Conservation (phyloP, 1,140 invertebrate genomes). For the Chironomus tepperi region DNA sequence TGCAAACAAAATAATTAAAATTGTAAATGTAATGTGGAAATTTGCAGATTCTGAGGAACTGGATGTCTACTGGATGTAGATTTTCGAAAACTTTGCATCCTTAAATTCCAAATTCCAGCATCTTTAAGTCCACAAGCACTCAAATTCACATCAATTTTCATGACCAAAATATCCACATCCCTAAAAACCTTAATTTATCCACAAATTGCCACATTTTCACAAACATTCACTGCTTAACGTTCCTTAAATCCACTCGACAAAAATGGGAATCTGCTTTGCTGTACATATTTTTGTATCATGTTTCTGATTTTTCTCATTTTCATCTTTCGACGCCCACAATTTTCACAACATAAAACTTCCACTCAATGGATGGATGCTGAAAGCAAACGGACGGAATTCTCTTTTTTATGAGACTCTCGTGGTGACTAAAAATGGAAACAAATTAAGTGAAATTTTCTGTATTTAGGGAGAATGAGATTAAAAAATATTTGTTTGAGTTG, state of each 20-base stretch:
- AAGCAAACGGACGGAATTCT: not conserved
- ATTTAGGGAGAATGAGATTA: not conserved
- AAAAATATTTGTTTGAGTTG: too few relatives aligned
- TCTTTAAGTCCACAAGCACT: too few relatives aligned
- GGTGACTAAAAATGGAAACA: not conserved
- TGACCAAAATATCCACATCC: too few relatives aligned
- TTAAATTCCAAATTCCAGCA: too few relatives aligned
- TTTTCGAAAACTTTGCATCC: too few relatives aligned
- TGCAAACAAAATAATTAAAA: too few relatives aligned
- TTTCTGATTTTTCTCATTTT: not conserved
- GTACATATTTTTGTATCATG: not conserved
- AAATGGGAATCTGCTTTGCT: not conserved
- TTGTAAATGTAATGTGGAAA: too few relatives aligned
- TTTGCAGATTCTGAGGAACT: too few relatives aligned
- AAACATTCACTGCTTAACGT: not conserved
- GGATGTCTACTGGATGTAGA: too few relatives aligned
- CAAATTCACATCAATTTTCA: too few relatives aligned
- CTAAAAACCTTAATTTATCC: too few relatives aligned
- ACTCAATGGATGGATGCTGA: slow-evolving; percentile 11
- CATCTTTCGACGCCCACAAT: not conserved
- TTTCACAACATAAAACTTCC: slow-evolving; percentile 2
- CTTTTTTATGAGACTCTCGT: slow-evolving; percentile 6
- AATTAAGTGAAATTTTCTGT: not conserved
- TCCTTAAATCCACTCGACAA: not conserved
- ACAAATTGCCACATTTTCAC: too few relatives aligned